Base-by-base conservation (phyloP, 2,113 vertebrate species). In the Xiphophorus maculatus region DNA sequence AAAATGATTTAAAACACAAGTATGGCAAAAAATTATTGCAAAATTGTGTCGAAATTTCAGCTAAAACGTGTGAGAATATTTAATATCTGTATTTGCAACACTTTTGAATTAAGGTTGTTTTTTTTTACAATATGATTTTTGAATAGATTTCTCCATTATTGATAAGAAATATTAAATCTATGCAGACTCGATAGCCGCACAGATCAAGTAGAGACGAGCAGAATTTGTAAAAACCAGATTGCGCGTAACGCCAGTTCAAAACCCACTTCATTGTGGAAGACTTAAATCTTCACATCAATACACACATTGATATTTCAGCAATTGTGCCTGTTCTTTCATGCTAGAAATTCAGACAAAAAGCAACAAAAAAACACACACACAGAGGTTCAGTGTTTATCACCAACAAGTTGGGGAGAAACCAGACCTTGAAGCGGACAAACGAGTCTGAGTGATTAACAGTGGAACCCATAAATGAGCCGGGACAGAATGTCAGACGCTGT, bases 401-500 rank as follows among this genome's bases (percentile, higher is more conserved):
- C 61, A 66, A 25, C 67, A 63, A 71, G 29, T 25, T 48, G 35
- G 6, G 66, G 7, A 22, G 44, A 33, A 17, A 27, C 15, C 27
- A 44, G 15, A 2, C 5, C n/a, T 28, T 0, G 70, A 74, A 81
- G 74, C 15, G 4, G 72, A 81, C 66, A 40, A 69, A 80, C 76
- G 0, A 14, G 87, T 83, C 79, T 60, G 29, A 51, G 58, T 28
- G 61, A 88, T 86, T 81, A 65, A 28, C 19, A 58, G 13, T 10
- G 4, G 3, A 10, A 9, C 11, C 44, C 13, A 48, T 66, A 82
- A 67, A 67, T 35, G 29, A 33, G 32, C 3, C 17, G 6, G 4
- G 11, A 63, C 42, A 67, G 71, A 1, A 63, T 13, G 33, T 9
- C 66, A 62, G 33, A 66, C 64, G 12, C 10, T 54, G 48, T n/a